Evolutionary conservation across 2,113 vertebrate species (phyloP).

Genomic region (Myxocyprinus asiaticus): DNA sequence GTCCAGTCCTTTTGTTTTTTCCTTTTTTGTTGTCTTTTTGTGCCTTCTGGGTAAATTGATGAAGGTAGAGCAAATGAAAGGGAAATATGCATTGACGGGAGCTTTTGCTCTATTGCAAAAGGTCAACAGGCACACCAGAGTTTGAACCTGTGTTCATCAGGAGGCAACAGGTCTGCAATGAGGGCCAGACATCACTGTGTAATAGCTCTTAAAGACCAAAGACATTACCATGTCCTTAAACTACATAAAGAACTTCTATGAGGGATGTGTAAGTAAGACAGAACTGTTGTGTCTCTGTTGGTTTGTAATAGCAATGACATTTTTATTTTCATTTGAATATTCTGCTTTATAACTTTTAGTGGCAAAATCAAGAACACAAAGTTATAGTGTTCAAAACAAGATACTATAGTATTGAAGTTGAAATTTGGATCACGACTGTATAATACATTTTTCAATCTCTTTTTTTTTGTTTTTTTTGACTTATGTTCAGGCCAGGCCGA

Average conservation of each 20-base stretch:
- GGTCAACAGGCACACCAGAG: slow-evolving; percentile 58
- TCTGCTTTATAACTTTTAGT: not conserved
- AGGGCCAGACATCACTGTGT: slow-evolving; percentile 54
- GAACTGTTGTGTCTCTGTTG: not conserved
- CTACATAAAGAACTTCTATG: slow-evolving; percentile 80
- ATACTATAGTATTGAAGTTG: no score
- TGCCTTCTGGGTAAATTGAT: slow-evolving; percentile 65
- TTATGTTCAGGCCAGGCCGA: no score
- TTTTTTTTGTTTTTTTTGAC: no score
- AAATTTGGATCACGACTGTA: no score
- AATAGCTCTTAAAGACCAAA: slow-evolving; percentile 52
- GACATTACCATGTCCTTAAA: slow-evolving; percentile 73
- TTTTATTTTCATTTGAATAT: not conserved
- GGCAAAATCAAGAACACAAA: not conserved
- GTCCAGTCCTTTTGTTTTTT: slow-evolving; percentile 68
- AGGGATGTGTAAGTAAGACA: slow-evolving; percentile 77
- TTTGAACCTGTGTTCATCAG: slow-evolving; percentile 41
- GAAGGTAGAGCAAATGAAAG: slow-evolving; percentile 61
- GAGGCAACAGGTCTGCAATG: slow-evolving; percentile 54
- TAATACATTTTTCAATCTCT: no score
- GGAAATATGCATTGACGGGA: slow-evolving; percentile 68
- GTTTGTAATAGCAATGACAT: not conserved
- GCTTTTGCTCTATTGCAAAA: slow-evolving; percentile 63
- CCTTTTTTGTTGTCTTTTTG: slow-evolving; percentile 57
- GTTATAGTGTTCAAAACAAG: no score